phyloP scores from a whole-genome alignment of 1,140 invertebrate species.

The Tribolium madens region DNA sequence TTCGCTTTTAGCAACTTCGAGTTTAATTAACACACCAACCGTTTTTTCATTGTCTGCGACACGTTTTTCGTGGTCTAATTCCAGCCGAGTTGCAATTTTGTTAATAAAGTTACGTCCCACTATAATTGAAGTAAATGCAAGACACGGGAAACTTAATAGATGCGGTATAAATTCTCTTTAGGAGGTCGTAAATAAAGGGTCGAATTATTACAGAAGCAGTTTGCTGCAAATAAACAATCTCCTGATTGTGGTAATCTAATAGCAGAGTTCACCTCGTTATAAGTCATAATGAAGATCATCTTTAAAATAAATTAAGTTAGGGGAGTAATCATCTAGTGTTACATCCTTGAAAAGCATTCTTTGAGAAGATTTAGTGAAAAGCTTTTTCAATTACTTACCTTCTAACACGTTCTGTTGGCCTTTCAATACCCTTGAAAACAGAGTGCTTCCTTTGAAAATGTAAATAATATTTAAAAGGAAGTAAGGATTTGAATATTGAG shows the following conservation, averaged over 20 bases:
- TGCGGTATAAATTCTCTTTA: conserved; percentile 16
- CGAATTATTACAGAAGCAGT: conserved; percentile 21
- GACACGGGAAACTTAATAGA: conserved; percentile 24
- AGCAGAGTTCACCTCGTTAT: background rate
- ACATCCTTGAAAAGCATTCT: background rate
- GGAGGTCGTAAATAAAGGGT: conserved; percentile 28
- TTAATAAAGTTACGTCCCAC: background rate
- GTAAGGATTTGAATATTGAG: background rate
- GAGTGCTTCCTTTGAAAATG: conserved; percentile 22
- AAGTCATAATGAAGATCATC: conserved; percentile 4
- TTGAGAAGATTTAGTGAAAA: conserved; percentile 19
- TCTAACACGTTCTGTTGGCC: conserved; percentile 14
- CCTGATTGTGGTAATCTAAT: conserved; percentile 14
- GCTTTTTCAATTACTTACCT: conserved; percentile 29
- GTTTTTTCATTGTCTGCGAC: no score
- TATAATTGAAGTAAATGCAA: conserved; percentile 8
- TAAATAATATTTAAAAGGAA: conserved; percentile 10
- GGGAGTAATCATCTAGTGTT: background rate
- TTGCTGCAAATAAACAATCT: conserved; percentile 9
- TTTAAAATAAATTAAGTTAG: background rate
- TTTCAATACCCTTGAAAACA: conserved; percentile 21
- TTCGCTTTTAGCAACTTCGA: no score
- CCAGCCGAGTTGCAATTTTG: no score
- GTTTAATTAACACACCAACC: no score
- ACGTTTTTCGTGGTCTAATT: no score